These are phyloP conservation scores for Pectinophora gossypiella DNA, from an alignment of 1,140 invertebrate species.

Conservation along the genomic window DNA sequence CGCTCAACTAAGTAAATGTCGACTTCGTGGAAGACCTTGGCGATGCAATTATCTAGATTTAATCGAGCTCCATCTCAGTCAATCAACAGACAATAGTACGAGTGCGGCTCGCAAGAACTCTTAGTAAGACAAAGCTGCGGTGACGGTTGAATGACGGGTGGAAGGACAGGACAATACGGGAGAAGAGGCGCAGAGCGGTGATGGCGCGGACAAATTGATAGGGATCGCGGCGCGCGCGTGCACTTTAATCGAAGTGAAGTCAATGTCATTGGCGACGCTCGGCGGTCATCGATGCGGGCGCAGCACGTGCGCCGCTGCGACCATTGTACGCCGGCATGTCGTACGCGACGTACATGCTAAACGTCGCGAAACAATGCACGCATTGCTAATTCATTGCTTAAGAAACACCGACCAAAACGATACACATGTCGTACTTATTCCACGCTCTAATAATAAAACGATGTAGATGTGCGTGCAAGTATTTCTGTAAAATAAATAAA, in stretches of 20 bases:
- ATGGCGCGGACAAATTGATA: constrained; percentile 54
- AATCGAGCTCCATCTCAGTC: constrained; percentile 34
- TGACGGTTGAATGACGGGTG: constrained; percentile 27
- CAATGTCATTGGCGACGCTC: constrained; percentile 47
- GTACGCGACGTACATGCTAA: constrained; percentile 61
- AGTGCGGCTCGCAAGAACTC: constrained; percentile 13
- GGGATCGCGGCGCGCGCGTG: constrained; percentile 38
- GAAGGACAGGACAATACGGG: constrained; percentile 45
- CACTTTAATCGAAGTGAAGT: constrained; percentile 52
- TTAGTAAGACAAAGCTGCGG: constrained; percentile 26
- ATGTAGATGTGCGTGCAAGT: too few relatives aligned
- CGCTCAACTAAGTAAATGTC: constrained; percentile 46
- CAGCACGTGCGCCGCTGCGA: constrained; percentile 57
- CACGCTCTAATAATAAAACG: too few relatives aligned
- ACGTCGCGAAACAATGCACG: constrained; percentile 50
- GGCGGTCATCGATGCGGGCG: constrained; percentile 45
- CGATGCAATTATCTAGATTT: constrained; percentile 44
- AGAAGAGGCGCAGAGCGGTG: constrained; percentile 26
- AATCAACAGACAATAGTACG: constrained; percentile 39
- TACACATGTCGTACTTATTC: constrained; percentile 13
- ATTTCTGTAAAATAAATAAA: too few relatives aligned
- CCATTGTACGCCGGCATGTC: constrained; percentile 62
- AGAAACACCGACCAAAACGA: constrained; percentile 30
- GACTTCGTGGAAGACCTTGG: constrained; percentile 42
- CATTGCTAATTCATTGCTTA: constrained; percentile 50